These are phyloP conservation scores for Carduelis carduelis DNA, from an alignment of 2,797 vertebrate genomes.

Conservation along the genomic window DNA sequence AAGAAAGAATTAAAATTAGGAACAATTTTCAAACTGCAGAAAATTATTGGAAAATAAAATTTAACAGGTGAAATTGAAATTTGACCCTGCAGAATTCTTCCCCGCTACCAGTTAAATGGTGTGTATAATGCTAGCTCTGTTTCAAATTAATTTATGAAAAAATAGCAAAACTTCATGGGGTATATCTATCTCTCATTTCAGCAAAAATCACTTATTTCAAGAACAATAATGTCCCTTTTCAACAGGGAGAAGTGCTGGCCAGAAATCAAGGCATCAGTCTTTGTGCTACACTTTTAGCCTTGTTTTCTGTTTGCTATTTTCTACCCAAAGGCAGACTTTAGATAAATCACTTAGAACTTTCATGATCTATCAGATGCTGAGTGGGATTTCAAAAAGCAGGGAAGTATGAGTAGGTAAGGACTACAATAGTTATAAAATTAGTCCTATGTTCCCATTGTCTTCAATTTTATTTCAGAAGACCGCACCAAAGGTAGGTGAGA, in stretches of 20 bases:
- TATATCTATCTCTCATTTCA: not conserved
- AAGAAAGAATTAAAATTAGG: not conserved
- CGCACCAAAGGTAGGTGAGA: not conserved
- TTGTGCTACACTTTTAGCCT: not conserved
- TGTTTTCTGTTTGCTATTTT: not conserved
- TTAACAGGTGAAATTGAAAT: not conserved
- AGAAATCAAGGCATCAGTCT: not conserved
- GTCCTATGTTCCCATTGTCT: not conserved
- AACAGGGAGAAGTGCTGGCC: not conserved
- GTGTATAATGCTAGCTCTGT: not conserved
- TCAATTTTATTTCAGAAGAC: not conserved
- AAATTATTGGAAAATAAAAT: not conserved
- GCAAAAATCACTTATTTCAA: not conserved
- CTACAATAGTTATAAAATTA: not conserved
- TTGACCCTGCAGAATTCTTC: not conserved
- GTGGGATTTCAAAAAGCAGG: not conserved
- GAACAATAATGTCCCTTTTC: not conserved
- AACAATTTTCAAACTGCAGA: not conserved
- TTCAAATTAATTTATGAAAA: not conserved
- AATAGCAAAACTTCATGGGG: not conserved
- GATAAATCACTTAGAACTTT: not conserved
- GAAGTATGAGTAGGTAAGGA: not conserved
- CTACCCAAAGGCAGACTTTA: not conserved
- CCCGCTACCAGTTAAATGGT: not conserved
- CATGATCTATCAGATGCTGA: not conserved